A percentile compares a stretch with the other conserved stretches of the same genome.
Evolutionary conservation across 2,113 vertebrate genomes (phyloP).

Genomic region (Isurus oxyrinchus): DNA sequence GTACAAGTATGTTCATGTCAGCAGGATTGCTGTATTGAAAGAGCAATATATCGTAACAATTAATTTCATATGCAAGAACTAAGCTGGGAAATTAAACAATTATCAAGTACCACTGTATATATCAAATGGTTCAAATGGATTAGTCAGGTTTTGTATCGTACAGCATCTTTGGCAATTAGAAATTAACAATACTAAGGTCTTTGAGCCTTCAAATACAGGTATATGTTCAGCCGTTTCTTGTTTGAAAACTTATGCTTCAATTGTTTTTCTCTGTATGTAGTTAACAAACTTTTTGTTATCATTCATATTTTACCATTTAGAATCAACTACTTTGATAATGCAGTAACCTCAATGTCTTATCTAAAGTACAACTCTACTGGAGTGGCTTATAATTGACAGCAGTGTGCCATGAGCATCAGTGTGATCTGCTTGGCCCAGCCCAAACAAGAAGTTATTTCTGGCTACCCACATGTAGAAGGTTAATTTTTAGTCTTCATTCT

Average conservation of each 20-base stretch:
- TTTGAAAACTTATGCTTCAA: background rate
- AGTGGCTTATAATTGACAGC: background rate
- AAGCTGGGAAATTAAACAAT: background rate
- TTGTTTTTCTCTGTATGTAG: background rate
- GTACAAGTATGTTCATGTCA: slow-evolving; percentile 88
- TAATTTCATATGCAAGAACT: background rate
- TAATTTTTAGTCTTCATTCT: background rate
- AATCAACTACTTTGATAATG: background rate
- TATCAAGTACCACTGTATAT: background rate
- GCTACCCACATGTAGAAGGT: background rate
- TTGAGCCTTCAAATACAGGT: background rate
- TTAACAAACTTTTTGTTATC: background rate
- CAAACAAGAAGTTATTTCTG: background rate
- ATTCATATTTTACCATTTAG: background rate
- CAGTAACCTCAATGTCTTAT: background rate
- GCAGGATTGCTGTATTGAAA: slow-evolving; percentile 77
- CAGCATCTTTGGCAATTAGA: background rate
- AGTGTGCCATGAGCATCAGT: background rate
- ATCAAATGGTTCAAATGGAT: slow-evolving; percentile 1
- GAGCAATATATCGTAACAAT: slow-evolving; percentile 10
- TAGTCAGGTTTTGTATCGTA: background rate
- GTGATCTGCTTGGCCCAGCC: background rate
- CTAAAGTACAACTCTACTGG: background rate
- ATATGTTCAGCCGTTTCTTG: background rate
- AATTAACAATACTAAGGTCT: background rate